Conservation (phyloP, 2,113 vertebrate species). For the Suncus etruscus region DNA sequence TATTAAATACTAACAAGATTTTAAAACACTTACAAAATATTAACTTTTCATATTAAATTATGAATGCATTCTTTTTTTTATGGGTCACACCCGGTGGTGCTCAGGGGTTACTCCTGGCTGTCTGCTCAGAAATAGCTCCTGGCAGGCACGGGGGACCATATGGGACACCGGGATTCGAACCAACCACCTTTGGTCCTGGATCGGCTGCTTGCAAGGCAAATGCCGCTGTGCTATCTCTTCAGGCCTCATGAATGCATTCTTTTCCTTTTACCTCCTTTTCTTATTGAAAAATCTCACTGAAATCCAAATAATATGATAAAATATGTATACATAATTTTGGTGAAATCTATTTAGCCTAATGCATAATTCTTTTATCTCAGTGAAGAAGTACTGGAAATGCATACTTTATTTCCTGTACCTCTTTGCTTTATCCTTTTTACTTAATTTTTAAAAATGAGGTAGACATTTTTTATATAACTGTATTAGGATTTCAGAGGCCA, state of each 20-base stretch:
- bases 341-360: conserved; percentile 68
- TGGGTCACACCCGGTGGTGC: too few relatives aligned
- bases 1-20: too few relatives aligned
- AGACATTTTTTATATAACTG: not conserved
- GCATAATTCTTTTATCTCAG: not conserved
- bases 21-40: not conserved
- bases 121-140: too few relatives aligned
- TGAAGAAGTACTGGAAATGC: not conserved
- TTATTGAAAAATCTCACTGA: conserved; percentile 63
- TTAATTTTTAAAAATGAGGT: conserved; percentile 15
- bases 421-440: not conserved
- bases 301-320: conserved; percentile 78
- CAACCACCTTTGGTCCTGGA: too few relatives aligned
- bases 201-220: too few relatives aligned
- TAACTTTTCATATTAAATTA: not conserved
- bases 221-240: too few relatives aligned
- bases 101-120: too few relatives aligned
- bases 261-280: conserved; percentile 59
- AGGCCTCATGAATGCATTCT: too few relatives aligned
- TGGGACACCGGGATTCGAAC: too few relatives aligned
- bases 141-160: too few relatives aligned
- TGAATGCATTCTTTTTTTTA: conserved; percentile 47
- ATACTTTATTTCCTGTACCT: not conserved
- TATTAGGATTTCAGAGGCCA: not conserved
- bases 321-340: conserved; percentile 69